A percentile compares a stretch with the other conserved stretches of the same genome.
phyloP scores from a whole-genome alignment of 2,113 vertebrate species.

The Urocolius indicus region DNA sequence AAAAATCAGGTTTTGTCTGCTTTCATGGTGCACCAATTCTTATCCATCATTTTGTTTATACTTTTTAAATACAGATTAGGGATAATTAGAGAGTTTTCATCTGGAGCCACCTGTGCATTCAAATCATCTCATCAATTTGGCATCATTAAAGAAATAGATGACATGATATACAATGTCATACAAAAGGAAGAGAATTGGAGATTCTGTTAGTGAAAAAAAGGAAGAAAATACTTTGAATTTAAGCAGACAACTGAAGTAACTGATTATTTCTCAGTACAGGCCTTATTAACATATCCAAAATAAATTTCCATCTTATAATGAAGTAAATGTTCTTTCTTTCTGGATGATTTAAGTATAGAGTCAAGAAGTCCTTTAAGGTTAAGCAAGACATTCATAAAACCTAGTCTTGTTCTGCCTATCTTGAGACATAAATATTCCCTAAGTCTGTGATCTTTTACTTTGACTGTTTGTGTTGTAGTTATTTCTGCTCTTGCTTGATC shows the following conservation, averaged over 20 bases:
- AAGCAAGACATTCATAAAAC: not conserved
- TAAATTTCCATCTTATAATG: not conserved
- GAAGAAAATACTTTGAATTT: not conserved
- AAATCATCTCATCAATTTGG: not conserved
- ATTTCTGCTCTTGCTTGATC: not conserved
- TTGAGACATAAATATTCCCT: not conserved
- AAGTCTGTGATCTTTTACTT: not conserved
- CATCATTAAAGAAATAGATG: not conserved
- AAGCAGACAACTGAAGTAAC: not conserved
- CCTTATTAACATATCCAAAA: not conserved
- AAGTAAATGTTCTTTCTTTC: not conserved
- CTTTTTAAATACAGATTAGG: not conserved
- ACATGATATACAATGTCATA: not conserved
- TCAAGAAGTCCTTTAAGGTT: not conserved
- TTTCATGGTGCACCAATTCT: not conserved
- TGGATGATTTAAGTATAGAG: conserved; percentile 8
- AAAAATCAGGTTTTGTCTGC: not conserved
- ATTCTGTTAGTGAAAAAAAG: not conserved
- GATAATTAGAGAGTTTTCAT: not conserved
- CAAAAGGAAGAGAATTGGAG: not conserved
- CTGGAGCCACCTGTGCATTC: not conserved
- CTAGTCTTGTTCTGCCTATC: not conserved
- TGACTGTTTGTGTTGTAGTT: not conserved
- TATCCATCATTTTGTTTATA: not conserved
- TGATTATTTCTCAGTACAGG: not conserved